A percentile compares a stretch with the other conserved stretches of the same genome.
phyloP scores from a whole-genome alignment of 2,113 vertebrate species.

The Capreolus pygargus region DNA sequence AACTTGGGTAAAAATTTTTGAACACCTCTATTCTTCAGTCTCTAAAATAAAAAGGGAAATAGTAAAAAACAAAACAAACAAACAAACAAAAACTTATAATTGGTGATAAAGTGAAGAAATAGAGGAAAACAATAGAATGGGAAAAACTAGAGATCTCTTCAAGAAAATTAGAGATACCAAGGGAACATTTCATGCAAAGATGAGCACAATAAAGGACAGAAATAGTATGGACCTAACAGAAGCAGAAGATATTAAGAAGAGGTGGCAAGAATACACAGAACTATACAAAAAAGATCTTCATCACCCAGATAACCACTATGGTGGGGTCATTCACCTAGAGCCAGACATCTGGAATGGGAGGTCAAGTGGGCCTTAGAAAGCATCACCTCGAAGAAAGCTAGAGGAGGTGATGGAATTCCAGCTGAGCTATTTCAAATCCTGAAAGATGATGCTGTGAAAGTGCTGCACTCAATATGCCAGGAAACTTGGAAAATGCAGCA shows the following conservation, averaged over 20 bases:
- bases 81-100: neutral
- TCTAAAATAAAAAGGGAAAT: neutral
- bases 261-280: neutral
- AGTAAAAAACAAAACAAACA: neutral
- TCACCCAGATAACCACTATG: neutral
- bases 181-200: neutral
- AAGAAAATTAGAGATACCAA: neutral
- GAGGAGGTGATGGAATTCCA: neutral
- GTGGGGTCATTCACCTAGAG: neutral
- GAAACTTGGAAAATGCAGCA: neutral
- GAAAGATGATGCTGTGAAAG: neutral
- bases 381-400: neutral
- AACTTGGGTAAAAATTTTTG: neutral
- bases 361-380: neutral
- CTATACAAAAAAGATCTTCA: neutral
- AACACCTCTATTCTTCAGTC: neutral
- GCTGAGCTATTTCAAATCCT: neutral
- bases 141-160: neutral
- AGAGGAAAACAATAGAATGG: neutral
- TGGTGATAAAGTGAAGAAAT: neutral
- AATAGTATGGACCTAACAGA: neutral
- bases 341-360: neutral
- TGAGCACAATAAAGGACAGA: neutral
- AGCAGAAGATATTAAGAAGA: neutral
- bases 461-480: neutral